Base-by-base conservation (phyloP, 2,888 invertebrate genomes). In the Serripes groenlandicus region DNA sequence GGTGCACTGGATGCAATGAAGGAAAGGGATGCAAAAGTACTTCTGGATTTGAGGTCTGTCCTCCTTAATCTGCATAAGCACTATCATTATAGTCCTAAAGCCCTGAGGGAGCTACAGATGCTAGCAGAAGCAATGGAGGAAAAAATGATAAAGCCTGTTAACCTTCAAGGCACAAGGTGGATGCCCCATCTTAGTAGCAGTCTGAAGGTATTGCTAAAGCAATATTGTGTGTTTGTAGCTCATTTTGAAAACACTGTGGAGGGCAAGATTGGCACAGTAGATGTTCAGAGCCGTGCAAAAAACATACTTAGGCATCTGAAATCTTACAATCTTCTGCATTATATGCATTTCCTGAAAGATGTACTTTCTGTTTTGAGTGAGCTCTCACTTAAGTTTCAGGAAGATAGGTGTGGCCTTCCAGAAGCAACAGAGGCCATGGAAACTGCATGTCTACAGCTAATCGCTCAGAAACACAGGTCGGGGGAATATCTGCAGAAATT, bases 1-100 rank as follows among this genome's bases (percentile, higher is more conserved):
- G 81, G 82, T 2, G 82, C 80, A 2, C n/a, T 81, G 21, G 78
- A 83, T 78, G 83, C 81, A 18, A 85, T 87, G 72, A 85, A 83
- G 62, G 77, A 75, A 1, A 60, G 73, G 23, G 81, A 85, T 26
- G 75, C 32, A 26, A 56, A 73, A 30, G 32, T 81, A 28, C 77
- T 86, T 54, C 26, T 64, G 11, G 71, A 85, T 62, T 52, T 81
- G 5, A 83, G 77, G 49, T 69, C 74, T 52, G 81, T 85, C n/a
- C 71, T 87, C 1, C 49, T 81, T 30, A 74, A 62, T 58, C 32
- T 83, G 15, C 80, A 87, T 49, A 85, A 85, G 62, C 85, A 87
- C 49, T 85, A 83, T 26, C 83, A 81, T 35, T 87, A 81, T 49
- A 71, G 72, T 75, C 30, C 87, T 11, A 87, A 85, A 37, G 85